A percentile compares a stretch with the other conserved stretches of the same genome.
phyloP scores from a whole-genome alignment of 2,888 invertebrate species.

The Mesorhabditis sp. region DNA sequence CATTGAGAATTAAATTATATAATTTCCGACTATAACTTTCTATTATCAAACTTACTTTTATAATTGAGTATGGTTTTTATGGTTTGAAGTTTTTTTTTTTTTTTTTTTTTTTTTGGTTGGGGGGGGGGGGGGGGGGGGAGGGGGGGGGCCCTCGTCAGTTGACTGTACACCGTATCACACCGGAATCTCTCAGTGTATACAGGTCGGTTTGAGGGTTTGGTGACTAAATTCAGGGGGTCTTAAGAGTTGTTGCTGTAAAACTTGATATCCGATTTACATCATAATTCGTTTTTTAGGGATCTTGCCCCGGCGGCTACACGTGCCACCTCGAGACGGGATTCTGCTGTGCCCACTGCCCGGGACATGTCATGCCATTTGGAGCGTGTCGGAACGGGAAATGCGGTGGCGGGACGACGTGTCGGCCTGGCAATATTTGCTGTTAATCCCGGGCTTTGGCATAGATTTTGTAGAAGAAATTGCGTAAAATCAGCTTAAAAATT shows the following conservation, averaged over 20 bases:
- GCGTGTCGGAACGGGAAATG: slow-evolving; percentile 41
- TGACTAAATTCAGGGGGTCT: slow-evolving; percentile 36
- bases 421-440: slow-evolving; percentile 53
- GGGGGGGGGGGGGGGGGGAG: no score
- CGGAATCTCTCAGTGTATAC: background rate
- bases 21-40: slow-evolving; percentile 5
- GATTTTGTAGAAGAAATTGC: no score
- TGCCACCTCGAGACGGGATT: slow-evolving; percentile 46
- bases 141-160: no score
- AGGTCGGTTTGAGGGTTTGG: background rate
- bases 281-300: slow-evolving; percentile 23
- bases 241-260: slow-evolving; percentile 40
- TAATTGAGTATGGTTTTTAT: background rate
- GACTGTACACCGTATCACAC: slow-evolving; percentile 47
- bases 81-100: background rate
- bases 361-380: slow-evolving; percentile 43
- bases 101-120: no score
- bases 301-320: slow-evolving; percentile 44
- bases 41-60: background rate
- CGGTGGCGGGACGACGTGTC: slow-evolving; percentile 43
- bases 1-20: background rate
- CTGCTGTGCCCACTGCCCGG: slow-evolving; percentile 51
- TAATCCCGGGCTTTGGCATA: slow-evolving; percentile 12
- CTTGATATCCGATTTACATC: no score
- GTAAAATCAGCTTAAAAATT: no score